Evolutionary conservation across 2,797 vertebrate genomes (phyloP), one percentile per base, ranked within the genome.

Genomic region (Argyrosomus regius): DNA sequence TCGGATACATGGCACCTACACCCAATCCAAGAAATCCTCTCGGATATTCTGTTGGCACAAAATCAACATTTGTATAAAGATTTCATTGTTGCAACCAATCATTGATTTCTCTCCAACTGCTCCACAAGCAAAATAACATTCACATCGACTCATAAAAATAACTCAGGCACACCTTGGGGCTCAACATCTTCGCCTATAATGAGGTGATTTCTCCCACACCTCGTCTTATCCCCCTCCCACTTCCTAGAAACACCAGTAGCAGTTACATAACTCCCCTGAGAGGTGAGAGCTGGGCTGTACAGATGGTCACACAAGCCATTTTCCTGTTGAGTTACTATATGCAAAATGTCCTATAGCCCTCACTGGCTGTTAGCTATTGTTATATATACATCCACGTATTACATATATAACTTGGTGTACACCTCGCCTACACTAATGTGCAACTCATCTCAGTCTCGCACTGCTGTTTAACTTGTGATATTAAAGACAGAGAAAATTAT

Each of bases 261-360:
- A 13, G 45, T 93, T 92, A 85, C 74, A 69, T 89, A 92, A 93
- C 35, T 87, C 88, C 83, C 79, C 61, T 13, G 88, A 65, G 92
- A 88, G 78, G 18, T 70, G 54, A 77, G 22, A 81, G 82, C 77
- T 69, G 80, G 78, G 67, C 85, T 67, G 60, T 56, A 65, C 89
- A 88, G 84, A 90, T 88, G 87, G 84, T 71, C 86, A 82, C 83
- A 79, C 63, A 77, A 78, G 78, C 64, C 54, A 13, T 62, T 56
- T 61, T 68, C 59, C 72, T 74, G 9, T 54, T 3, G 1, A 72
- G 73, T 56, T 69, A 63, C 49, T 88, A 11, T 52, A 62, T 73
- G 61, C 72, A 73, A 65, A 82, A 48, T 7, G 50, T 74, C 35
- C 61, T 56, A 28, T 20, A 46, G 73, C 24, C 41, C 59, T 17